Percentiles rank a stretch among this genome's conserved stretches.
Evolutionary conservation across 1,140 invertebrate genomes (phyloP).

Genomic region (Proctacanthus coquilletti): DNA sequence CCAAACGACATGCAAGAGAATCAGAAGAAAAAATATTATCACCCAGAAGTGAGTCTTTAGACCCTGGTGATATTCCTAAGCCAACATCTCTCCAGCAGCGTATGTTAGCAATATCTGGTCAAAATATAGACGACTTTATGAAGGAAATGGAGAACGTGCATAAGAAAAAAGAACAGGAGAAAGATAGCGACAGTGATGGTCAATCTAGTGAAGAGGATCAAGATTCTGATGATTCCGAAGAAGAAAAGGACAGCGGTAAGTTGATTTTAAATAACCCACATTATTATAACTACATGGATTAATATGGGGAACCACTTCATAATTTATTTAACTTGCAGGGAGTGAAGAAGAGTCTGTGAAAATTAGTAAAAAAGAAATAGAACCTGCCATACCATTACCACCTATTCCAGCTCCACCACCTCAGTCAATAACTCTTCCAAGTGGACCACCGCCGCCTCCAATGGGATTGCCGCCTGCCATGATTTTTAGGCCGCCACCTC

Average conservation of each 20-base stretch:
- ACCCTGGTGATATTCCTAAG: conserved; percentile 34
- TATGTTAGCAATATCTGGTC: conserved; percentile 70
- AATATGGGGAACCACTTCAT: too few species aligned
- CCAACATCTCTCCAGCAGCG: conserved; percentile 64
- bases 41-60: not conserved
- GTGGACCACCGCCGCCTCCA: conserved; percentile 16
- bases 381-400: conserved; percentile 12
- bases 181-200: conserved; percentile 6
- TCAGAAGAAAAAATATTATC: not conserved
- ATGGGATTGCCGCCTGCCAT: conserved; percentile 26
- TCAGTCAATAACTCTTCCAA: conserved; percentile 2
- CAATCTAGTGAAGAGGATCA: conserved; percentile 7
- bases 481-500: conserved; percentile 45
- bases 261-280: too few species aligned
- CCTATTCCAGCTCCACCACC: conserved; percentile 7
- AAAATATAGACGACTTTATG: conserved; percentile 85
- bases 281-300: too few species aligned
- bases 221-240: conserved; percentile 11
- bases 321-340: too few species aligned
- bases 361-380: conserved; percentile 1
- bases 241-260: too few species aligned
- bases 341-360: conserved; percentile 12
- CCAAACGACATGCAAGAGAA: too few species aligned
- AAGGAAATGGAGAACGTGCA: conserved; percentile 79
- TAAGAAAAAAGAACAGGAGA: conserved; percentile 49